Base-by-base conservation (phyloP, 2,888 invertebrate genomes). In the Biston stratarius region DNA sequence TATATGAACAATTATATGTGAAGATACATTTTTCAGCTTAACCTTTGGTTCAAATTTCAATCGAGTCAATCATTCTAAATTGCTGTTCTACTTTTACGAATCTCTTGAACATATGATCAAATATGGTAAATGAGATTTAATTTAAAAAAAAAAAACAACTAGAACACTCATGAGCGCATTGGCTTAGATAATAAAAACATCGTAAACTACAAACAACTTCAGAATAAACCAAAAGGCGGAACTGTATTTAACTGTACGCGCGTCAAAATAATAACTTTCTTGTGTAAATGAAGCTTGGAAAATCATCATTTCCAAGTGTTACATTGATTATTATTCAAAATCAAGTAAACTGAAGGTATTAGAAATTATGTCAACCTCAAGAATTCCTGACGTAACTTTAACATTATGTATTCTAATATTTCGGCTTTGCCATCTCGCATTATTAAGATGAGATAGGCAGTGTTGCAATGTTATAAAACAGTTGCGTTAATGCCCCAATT, bases 321-420 rank as follows among this genome's bases (percentile, higher is more conserved):
- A 55, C 47, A 57, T 57, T 36, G 44, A 61, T 52, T 52, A 57
- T 57, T 61, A 61, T 66, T 66, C 47, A 66, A 52, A 48, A 56
- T 61, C 38, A 36, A 51, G 45, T 61, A 47, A 52, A 61, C 24
- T 40, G 33, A 45, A 57, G 45, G 47, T 61, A 53, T 66, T 61
- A 58, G 57, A 66, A 66, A 66, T 66, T 66, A 66, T 66, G 66
- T 66, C 66, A 66, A 52, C 57, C 8, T n/a, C 45, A 47, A 66
- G 52, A 61, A 66, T 61, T 44, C 51, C 7, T 61, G 47, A 58
- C 58, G 66, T 58, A 66, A 66, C 57, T 6, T 34, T 57, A 24
- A 24, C 42, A 33, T 61, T 61, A 66, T 57, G 12, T 65, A 65
- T 65, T 65, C 57, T 51, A 66, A 57, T 51, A 52, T 57, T 45